Percentiles rank a stretch among this genome's conserved stretches.
These are phyloP conservation scores for Diglossa cyanea DNA, from an alignment of 2,797 vertebrate species.

Conservation along the genomic window DNA sequence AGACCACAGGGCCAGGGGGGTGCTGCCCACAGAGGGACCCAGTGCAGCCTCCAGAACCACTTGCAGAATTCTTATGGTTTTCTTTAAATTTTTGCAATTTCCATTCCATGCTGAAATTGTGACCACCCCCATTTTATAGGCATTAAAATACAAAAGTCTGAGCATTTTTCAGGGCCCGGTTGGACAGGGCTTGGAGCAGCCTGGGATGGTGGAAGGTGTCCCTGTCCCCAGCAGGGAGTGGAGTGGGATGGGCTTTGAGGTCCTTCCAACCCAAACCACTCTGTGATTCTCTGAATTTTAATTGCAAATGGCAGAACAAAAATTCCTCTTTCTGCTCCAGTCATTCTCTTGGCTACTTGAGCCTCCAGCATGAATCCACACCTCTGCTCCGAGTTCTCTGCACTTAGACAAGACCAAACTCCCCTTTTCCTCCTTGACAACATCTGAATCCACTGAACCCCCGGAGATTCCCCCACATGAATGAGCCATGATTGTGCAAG, in stretches of 20 bases:
- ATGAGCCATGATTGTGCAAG: accelerated
- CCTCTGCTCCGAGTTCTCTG: neutral
- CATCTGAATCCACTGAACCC: neutral
- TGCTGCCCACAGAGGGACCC: neutral
- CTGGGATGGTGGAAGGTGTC: neutral
- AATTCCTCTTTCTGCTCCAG: neutral
- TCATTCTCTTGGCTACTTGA: neutral
- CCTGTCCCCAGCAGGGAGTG: neutral
- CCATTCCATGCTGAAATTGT: neutral
- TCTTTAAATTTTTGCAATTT: neutral
- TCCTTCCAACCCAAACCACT: neutral
- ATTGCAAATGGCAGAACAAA: neutral
- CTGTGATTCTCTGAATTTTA: neutral
- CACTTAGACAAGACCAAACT: neutral
- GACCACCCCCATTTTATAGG: neutral
- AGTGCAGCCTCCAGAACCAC: neutral
- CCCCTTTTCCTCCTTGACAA: neutral
- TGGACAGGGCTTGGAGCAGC: accelerated
- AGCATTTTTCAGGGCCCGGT: neutral
- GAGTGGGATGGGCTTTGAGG: neutral
- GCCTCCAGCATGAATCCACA: neutral
- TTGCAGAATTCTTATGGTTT: neutral
- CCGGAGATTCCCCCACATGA: neutral
- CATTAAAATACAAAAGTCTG: neutral
- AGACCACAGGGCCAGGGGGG: accelerated